These are phyloP conservation scores for Sebastolobus alascanus DNA, from an alignment of 2,797 vertebrate species.

Conservation along the genomic window DNA sequence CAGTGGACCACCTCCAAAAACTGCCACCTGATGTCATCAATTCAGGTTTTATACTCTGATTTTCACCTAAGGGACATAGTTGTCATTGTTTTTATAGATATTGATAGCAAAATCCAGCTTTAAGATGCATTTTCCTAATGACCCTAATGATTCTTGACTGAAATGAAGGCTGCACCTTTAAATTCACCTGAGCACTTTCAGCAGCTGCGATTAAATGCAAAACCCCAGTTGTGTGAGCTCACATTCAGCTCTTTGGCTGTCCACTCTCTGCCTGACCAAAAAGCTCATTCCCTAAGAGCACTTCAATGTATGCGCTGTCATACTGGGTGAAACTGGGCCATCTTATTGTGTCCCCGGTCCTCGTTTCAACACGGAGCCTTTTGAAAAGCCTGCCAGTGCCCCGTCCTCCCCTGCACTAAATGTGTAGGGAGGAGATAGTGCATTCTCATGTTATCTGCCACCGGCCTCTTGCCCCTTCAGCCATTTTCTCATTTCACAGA, in stretches of 20 bases:
- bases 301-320: constrained; percentile 62
- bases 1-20: constrained; percentile 21
- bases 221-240: constrained; percentile 19
- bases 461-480: constrained; percentile 77
- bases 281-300: constrained; percentile 74
- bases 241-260: constrained; percentile 38
- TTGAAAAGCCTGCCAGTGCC: constrained; percentile 68
- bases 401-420: constrained; percentile 69
- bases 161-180: constrained; percentile 16
- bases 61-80: not conserved
- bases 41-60: constrained; percentile 16
- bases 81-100: not conserved
- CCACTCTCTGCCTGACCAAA: constrained; percentile 43
- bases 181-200: constrained; percentile 38
- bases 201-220: constrained; percentile 36
- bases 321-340: constrained; percentile 71
- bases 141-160: not conserved
- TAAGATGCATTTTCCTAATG: constrained; percentile 16
- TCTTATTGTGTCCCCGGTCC: constrained; percentile 70
- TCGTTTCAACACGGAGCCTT: constrained; percentile 64
- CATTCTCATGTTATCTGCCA: constrained; percentile 85
- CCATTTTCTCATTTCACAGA: constrained; percentile 86
- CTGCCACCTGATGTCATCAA: constrained; percentile 1
- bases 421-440: constrained; percentile 83
- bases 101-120: not conserved